Evolutionary conservation across 1,140 invertebrate genomes (phyloP).

Genomic region (Pseudomyrmex cubaensis): DNA sequence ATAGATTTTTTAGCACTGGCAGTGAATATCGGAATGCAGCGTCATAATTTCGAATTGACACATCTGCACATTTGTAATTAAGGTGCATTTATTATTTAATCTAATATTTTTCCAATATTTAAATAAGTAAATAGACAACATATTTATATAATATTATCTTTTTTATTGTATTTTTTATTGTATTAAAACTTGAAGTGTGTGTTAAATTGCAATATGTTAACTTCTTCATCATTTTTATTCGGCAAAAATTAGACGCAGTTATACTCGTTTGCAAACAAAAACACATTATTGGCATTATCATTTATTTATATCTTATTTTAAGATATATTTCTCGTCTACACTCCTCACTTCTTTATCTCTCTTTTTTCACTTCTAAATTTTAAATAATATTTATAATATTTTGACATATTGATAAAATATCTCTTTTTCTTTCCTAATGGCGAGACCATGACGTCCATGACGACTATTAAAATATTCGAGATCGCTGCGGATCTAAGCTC

Average conservation of each 20-base stretch:
- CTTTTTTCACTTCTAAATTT: background rate
- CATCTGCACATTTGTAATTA: too few relatives aligned
- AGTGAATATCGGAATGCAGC: too few relatives aligned
- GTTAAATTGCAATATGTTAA: slow-evolving; percentile 7
- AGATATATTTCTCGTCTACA: background rate
- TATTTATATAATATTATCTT: too few relatives aligned
- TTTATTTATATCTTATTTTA: background rate
- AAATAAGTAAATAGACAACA: too few relatives aligned
- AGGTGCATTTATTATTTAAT: too few relatives aligned
- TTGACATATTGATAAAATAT: background rate
- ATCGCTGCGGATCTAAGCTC: background rate
- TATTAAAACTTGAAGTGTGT: background rate
- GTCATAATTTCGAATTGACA: too few relatives aligned
- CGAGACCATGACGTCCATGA: background rate
- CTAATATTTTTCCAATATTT: too few relatives aligned
- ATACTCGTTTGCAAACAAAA: background rate
- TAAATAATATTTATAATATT: background rate
- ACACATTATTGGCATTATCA: background rate
- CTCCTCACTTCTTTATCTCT: background rate
- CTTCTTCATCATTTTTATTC: slow-evolving; percentile 1
- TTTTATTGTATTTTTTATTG: too few relatives aligned
- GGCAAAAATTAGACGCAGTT: background rate
- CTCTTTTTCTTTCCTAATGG: background rate
- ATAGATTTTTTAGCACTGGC: too few relatives aligned
- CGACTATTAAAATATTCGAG: background rate